These are phyloP conservation scores for Sorex araneus DNA, from an alignment of 2,113 vertebrate species.

Conservation along the genomic window DNA sequence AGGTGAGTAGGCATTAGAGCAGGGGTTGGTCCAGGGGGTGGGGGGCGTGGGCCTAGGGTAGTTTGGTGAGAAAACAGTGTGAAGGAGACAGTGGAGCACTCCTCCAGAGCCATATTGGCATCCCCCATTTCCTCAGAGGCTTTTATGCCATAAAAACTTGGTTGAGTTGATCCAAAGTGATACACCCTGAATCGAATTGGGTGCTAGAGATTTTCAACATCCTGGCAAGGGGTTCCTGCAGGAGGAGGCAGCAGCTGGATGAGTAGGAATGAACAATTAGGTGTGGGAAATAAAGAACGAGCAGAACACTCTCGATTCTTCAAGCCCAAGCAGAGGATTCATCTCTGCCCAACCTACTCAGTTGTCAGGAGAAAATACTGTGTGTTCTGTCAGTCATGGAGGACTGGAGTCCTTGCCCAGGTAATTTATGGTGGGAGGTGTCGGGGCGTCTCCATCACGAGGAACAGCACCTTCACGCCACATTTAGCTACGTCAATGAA, in stretches of 20 bases:
- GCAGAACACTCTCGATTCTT: not conserved
- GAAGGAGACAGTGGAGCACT: not conserved
- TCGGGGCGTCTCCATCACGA: not conserved
- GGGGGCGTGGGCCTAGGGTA: too few relatives aligned
- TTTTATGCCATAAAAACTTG: not conserved
- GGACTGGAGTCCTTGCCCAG: not conserved
- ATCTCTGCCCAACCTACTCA: not conserved
- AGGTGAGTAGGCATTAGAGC: not conserved
- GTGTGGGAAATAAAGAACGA: too few relatives aligned
- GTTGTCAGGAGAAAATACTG: not conserved
- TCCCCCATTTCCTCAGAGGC: not conserved
- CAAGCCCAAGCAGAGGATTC: not conserved
- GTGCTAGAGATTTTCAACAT: not conserved
- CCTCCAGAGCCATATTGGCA: not conserved
- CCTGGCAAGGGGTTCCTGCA: not conserved
- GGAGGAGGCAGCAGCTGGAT: not conserved
- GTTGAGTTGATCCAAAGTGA: not conserved
- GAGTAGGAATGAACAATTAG: not conserved
- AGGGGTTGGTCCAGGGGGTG: too few relatives aligned
- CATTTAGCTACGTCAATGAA: not conserved
- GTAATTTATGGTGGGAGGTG: not conserved
- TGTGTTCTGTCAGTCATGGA: accelerated
- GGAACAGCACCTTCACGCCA: not conserved
- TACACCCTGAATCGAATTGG: not conserved
- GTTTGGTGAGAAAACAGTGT: not conserved